Evolutionary conservation across 2,797 vertebrate species (phyloP), one percentile per base, ranked within the genome.

Genomic region (Manis javanica): DNA sequence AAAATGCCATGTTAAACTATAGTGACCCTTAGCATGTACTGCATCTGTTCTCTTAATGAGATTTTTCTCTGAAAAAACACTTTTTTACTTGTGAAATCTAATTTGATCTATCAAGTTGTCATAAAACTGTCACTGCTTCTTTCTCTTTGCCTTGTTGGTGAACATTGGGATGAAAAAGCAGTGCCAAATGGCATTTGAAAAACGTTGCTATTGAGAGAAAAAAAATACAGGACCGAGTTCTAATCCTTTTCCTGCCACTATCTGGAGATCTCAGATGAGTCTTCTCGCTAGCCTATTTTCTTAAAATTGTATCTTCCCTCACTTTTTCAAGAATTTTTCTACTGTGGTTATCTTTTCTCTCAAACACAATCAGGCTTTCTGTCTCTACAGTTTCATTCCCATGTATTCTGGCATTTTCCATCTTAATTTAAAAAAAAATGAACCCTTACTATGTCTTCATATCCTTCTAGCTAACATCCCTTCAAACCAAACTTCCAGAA

Each of bases 1-100:
- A 90, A 95, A 91, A 87, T 8, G 7, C 16, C 29, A 7, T 78
- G 61, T 39, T 57, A 68, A 69, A 81, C n/a, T 77, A 18, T 2
- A 74, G 53, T 77, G 42, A 87, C 21, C 66, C 12, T 2, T 49
- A 61, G 42, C 5, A 31, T 61, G 3, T 11, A 88, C 9, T 42
- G 13, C 7, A 10, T 87, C 63, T 66, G 37, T 69, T 85, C 34
- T 13, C 24, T 84, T 91, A 87, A 74, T 84, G 87, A 87, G 49
- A 90, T 90, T 81, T 78, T 78, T 82, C 53, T 84, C 93, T 94
- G 74, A 77, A 96, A 96, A 86, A 34, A 6, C 49, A 9, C 59
- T 90, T 91, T 92, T 64, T 93, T 84, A 88, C 29, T 59, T 64
- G 24, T 71, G 39, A 90, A 94, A 92, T 88, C 59, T 94, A 90